These are phyloP conservation scores for Scopus umbretta DNA, from an alignment of 2,113 vertebrate genomes.

Conservation along the genomic window DNA sequence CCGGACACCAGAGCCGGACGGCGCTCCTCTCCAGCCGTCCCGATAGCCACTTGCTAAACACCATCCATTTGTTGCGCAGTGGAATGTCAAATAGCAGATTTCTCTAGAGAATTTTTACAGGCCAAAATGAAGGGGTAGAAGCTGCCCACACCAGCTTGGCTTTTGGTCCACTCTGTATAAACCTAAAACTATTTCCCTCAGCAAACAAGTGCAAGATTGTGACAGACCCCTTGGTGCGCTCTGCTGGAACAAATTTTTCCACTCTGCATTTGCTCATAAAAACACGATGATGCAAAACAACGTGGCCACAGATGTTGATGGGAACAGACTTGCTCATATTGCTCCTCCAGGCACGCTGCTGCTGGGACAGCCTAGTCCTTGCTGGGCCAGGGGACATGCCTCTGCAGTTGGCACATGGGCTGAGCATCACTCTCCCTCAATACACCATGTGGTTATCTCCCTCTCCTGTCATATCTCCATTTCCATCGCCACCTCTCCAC, in stretches of 20 bases:
- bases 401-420: background rate
- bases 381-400: background rate
- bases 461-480: background rate
- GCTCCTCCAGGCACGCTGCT: background rate
- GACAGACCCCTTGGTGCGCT: background rate
- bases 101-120: background rate
- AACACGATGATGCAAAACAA: background rate
- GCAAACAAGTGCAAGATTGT: background rate
- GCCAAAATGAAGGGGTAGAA: background rate
- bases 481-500: background rate
- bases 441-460: background rate
- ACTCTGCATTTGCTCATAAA: background rate
- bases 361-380: background rate
- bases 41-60: rapidly evolving
- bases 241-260: background rate
- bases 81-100: background rate
- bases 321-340: background rate
- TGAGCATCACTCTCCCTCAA: background rate
- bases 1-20: rapidly evolving
- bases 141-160: background rate
- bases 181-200: background rate
- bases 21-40: background rate
- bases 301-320: rapidly evolving
- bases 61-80: no score
- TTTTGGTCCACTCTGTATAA: background rate